Evolutionary conservation across 1,140 invertebrate genomes (phyloP), one percentile per base, ranked within the genome.

Genomic region (Coptotermes formosanus): DNA sequence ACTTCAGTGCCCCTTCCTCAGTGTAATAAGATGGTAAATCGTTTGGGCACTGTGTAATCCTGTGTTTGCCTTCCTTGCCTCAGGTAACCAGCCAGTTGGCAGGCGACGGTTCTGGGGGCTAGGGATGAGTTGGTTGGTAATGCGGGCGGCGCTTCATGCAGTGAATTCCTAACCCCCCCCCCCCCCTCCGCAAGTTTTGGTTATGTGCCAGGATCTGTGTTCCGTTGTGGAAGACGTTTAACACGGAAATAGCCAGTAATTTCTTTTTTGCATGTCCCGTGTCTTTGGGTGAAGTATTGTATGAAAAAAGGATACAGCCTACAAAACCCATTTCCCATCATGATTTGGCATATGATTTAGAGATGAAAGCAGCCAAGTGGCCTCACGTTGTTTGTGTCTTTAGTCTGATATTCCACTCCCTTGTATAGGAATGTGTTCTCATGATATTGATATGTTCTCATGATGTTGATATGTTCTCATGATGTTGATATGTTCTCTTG

Each of bases 1-100:
- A 82, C 43, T 82, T 82, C 32, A 38, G 32, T 82, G 82, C 32
- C 12, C 38, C 82, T 38, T 16, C 82, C 11, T 82, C 82, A 38
- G 82, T 16, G 32, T 82, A 32, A 83, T 83, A 83, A 52, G 82
- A 83, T 12, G 8, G 82, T 83, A 83, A 83, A 83, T 83, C 82
- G 82, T 83, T 11, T 83, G 82, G 82, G 25, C 82, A 32, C 82
- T 12, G 48, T 43, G 25, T 83, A 52, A 83, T 52, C 82, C 82
- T 43, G 52, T 55, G 19, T 21, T 55, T 55, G 52, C 19, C 52
- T 21, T 8, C 52, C 14, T 19, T 21, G 52, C 43, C 48, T 32
- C 82, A 83, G 43, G 43, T 45, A 52, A 21, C 23, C 82, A 38
- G 4, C 52, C 16, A 11, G 48, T 48, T 19, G 52, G 19, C 52